Percentiles rank a stretch among this genome's conserved stretches.
Evolutionary conservation across 2,797 vertebrate species (phyloP).

Genomic region (Sparidentex hasta): DNA sequence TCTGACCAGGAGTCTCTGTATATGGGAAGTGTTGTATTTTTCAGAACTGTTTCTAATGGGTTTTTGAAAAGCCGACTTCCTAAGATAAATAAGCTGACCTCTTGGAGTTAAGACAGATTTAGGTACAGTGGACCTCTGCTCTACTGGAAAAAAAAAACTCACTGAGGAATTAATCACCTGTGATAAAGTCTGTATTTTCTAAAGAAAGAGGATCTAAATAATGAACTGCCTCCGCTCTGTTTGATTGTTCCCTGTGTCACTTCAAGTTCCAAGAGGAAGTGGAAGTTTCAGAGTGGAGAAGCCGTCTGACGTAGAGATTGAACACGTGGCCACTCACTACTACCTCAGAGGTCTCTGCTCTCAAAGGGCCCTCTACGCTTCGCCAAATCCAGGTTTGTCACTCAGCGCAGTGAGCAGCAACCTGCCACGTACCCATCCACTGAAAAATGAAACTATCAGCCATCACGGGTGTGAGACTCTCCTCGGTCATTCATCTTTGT

Average conservation of each 20-base stretch:
- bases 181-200: neutral
- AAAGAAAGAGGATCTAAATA: neutral
- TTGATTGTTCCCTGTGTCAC: constrained; percentile 1
- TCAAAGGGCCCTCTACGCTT: constrained; percentile 30
- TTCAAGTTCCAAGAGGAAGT: constrained; percentile 72
- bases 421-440: neutral
- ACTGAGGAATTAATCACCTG: neutral
- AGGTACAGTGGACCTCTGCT: too few relatives aligned
- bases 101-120: too few relatives aligned
- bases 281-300: constrained; percentile 54
- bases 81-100: too few relatives aligned
- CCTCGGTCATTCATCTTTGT: neutral
- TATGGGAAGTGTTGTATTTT: too few relatives aligned
- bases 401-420: neutral
- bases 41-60: too few relatives aligned
- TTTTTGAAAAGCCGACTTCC: too few relatives aligned
- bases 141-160: neutral
- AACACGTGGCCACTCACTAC: constrained; percentile 41
- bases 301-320: constrained; percentile 19
- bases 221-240: neutral
- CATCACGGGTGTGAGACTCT: neutral
- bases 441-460: neutral
- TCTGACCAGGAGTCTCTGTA: too few relatives aligned
- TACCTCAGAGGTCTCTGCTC: constrained; percentile 66
- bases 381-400: constrained; percentile 75